Evolutionary conservation across 2,113 vertebrate genomes (phyloP), one percentile per base, ranked within the genome.

Genomic region (Psettodes erumei): DNA sequence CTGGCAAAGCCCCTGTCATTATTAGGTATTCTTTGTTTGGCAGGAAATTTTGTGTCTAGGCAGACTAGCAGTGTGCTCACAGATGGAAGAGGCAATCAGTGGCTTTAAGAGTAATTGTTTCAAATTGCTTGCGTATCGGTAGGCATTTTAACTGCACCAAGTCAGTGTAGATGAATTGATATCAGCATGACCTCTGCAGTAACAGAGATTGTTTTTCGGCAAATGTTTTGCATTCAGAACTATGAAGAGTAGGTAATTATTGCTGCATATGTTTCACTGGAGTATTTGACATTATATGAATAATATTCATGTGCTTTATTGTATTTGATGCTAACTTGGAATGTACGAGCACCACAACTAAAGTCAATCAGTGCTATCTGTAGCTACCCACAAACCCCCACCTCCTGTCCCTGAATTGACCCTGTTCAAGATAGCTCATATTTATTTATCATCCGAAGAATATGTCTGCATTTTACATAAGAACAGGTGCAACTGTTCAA

Each of bases 11-110:
- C 67, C 69, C 45, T 43, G 73, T 81, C 78, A 74, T 88, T 87
- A 88, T 83, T 78, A 78, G 79, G 68, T 72, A 75, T 69, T 86
- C 83, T 83, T 84, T 83, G 79, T 71, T 85, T 90, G 90, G 88
- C 85, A 83, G 75, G 70, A 72, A 63, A 75, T 86, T n/a, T 81
- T 75, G 73, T 43, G 35, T 86, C 74, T 71, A 79, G n/a, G 47
- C 68, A 62, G 79, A 86, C 83, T 79, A 81, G 79, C 60, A 13
- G 48, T 65, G 82, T 27, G 71, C 73, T 84, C 86, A 72, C 90
- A 89, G 83, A 90, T 85, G 86, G 86, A 78, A 81, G 35, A 65
- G 85, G 79, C 82, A 83, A 87, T 87, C 85, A 79, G 81, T 10
- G 54, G 62, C 47, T 91, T 82, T 40, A 68, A 82, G 59, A 77